A percentile compares a stretch with the other conserved stretches of the same genome.
These are phyloP conservation scores for Actias luna DNA, from an alignment of 2,888 invertebrate species.

Conservation along the genomic window DNA sequence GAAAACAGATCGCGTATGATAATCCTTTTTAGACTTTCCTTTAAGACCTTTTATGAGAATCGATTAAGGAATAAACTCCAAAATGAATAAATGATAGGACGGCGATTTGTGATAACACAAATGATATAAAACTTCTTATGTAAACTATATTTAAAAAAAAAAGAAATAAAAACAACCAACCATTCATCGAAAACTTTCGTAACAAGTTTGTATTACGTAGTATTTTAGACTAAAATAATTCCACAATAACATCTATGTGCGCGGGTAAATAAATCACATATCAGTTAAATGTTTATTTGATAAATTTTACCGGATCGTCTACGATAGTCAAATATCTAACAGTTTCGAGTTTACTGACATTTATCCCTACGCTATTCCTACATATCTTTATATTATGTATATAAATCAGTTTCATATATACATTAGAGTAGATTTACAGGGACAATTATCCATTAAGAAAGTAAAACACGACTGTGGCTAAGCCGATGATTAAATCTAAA, in stretches of 20 bases:
- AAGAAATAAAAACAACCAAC: too few relatives aligned
- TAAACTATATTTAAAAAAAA: too few relatives aligned
- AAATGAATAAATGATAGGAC: too few relatives aligned
- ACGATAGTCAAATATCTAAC: background rate
- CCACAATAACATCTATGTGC: background rate
- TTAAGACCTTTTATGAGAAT: too few relatives aligned
- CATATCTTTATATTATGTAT: background rate
- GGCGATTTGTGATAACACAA: too few relatives aligned
- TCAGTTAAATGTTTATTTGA: background rate
- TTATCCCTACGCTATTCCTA: background rate
- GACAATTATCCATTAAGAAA: background rate
- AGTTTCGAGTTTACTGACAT: background rate
- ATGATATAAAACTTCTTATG: too few relatives aligned
- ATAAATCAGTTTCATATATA: background rate
- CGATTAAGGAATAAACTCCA: too few relatives aligned
- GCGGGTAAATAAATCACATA: background rate
- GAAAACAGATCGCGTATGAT: too few relatives aligned
- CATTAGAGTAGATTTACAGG: background rate
- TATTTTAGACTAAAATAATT: background rate
- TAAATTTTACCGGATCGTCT: background rate
- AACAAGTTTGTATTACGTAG: too few relatives aligned
- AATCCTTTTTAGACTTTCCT: too few relatives aligned
- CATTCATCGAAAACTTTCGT: too few relatives aligned
- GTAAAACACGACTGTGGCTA: background rate
- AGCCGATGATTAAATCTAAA: slow-evolving; percentile 7